A percentile compares a stretch with the other conserved stretches of the same genome.
phyloP scores from a whole-genome alignment of 2,113 vertebrate species.

The Tauraco erythrolophus region DNA sequence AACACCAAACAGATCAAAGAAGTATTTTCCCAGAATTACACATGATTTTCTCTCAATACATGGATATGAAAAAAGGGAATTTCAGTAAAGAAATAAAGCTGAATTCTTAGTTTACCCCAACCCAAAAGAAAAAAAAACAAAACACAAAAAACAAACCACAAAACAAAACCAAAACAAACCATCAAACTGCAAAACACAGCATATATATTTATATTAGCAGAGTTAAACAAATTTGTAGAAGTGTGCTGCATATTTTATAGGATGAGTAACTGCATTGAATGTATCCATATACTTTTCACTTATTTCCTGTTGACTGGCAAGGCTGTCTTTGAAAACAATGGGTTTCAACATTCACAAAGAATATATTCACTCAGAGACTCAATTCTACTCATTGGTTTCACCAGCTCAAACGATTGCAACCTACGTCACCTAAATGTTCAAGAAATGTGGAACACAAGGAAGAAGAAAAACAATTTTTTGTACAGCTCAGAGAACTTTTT shows the following conservation, averaged over 20 bases:
- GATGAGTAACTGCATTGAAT: neutral
- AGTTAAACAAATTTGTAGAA: neutral
- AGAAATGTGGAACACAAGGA: neutral
- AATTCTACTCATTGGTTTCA: neutral
- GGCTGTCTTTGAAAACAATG: neutral
- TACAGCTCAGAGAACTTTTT: neutral
- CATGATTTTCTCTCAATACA: neutral
- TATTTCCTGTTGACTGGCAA: neutral
- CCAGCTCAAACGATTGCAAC: neutral
- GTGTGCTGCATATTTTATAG: neutral
- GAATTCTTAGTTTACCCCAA: neutral
- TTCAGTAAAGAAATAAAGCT: neutral
- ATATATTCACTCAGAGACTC: neutral
- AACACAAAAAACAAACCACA: neutral
- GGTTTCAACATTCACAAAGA: neutral
- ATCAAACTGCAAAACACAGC: neutral
- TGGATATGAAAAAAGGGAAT: neutral
- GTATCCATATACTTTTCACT: neutral
- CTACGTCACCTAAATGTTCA: fast-evolving
- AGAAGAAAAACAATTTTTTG: neutral
- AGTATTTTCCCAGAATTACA: neutral
- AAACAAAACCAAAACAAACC: neutral
- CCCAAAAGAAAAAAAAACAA: neutral
- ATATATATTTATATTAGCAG: neutral
- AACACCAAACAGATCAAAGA: neutral